phyloP scores from a whole-genome alignment of 2,888 invertebrate genomes.

The Drosophila subquinaria region DNA sequence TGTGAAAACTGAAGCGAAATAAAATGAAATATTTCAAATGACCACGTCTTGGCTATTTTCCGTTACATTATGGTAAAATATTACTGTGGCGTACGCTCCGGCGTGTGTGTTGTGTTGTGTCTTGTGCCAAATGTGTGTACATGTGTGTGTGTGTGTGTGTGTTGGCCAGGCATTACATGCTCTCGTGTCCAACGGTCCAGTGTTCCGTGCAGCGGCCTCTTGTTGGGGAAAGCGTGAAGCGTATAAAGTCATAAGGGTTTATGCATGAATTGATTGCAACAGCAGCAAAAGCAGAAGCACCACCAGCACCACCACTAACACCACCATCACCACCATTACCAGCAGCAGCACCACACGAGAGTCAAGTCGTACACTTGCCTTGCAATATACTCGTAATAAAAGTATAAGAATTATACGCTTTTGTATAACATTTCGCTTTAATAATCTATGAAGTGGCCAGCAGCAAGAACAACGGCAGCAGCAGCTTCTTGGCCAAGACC shows the following conservation, averaged over 20 bases:
- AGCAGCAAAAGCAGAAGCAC: constrained; percentile 18
- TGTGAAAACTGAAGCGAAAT: constrained; percentile 74
- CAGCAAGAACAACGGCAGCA: constrained; percentile 16
- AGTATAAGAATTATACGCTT: constrained; percentile 69
- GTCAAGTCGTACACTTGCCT: constrained; percentile 44
- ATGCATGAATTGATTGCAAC: constrained; percentile 81
- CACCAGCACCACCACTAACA: constrained; percentile 15
- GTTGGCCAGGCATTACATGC: constrained; percentile 48
- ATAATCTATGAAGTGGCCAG: constrained; percentile 81
- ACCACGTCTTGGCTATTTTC: constrained; percentile 81
- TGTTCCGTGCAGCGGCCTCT: constrained; percentile 59
- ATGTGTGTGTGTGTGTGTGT: constrained; percentile 23
- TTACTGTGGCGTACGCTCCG: constrained; percentile 67
- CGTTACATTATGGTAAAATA: constrained; percentile 82
- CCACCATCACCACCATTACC: background rate
- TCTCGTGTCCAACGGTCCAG: constrained; percentile 60
- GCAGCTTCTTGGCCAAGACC: constrained; percentile 39
- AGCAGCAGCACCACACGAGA: background rate
- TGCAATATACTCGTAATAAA: constrained; percentile 67
- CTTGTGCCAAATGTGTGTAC: constrained; percentile 16
- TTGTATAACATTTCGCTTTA: constrained; percentile 79
- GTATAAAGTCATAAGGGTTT: constrained; percentile 81
- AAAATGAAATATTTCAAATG: constrained; percentile 81
- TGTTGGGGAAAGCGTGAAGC: constrained; percentile 81
- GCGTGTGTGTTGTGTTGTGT: constrained; percentile 22